These are phyloP conservation scores for Sitodiplosis mosellana DNA, from an alignment of 1,140 invertebrate species.

Conservation along the genomic window DNA sequence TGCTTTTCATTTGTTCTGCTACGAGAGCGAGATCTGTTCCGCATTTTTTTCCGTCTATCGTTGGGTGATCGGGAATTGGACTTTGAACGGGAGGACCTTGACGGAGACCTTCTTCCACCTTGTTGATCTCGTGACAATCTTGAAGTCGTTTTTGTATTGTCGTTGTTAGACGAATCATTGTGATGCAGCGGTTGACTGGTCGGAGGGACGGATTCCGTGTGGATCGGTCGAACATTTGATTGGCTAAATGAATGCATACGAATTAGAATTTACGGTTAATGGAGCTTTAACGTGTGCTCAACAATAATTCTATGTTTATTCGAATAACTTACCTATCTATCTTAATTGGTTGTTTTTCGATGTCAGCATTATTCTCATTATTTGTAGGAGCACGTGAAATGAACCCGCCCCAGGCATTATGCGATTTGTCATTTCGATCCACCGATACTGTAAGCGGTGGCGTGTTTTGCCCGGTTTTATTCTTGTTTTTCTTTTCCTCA, in stretches of 20 bases:
- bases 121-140: no score
- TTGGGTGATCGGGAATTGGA: conserved; percentile 16
- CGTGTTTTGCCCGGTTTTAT: conserved; percentile 32
- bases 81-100: conserved; percentile 11
- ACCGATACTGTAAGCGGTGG: conserved; percentile 30
- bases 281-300: no score
- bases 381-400: conserved; percentile 25
- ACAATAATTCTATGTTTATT: no score
- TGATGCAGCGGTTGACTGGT: no score
- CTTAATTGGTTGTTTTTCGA: conserved; percentile 15
- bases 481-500: conserved; percentile 53
- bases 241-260: conserved; percentile 5
- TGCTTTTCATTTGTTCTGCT: conserved; percentile 5
- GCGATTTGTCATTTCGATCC: conserved; percentile 29
- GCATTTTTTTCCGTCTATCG: conserved; percentile 26
- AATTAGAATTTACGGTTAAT: conserved; percentile 15
- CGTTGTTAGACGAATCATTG: no score
- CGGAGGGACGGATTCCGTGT: no score
- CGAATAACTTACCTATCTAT: conserved; percentile 11
- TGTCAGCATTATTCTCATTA: no score
- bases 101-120: conserved; percentile 13
- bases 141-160: no score
- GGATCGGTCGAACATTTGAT: no score
- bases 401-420: conserved; percentile 46
- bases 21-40: conserved; percentile 18